These are phyloP conservation scores for Bucco capensis DNA, from an alignment of 2,113 vertebrate genomes.

Conservation along the genomic window DNA sequence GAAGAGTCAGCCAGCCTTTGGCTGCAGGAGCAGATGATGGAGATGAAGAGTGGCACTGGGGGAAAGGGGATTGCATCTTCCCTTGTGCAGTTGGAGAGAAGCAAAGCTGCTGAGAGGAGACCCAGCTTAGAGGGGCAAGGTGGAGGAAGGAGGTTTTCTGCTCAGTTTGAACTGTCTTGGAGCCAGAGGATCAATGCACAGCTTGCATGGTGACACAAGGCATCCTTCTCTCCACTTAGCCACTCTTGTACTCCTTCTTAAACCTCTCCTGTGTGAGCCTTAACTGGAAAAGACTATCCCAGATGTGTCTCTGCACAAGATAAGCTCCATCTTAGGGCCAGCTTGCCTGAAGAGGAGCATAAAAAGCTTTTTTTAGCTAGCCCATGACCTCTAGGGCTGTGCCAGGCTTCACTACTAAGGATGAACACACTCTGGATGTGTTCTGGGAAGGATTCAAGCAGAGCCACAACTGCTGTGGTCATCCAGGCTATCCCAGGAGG, in stretches of 20 bases:
- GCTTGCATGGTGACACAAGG: not conserved
- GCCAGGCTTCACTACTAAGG: too few species aligned
- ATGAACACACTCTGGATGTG: not conserved
- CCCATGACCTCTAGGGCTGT: not conserved
- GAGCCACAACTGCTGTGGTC: fast-evolving
- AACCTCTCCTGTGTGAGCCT: not conserved
- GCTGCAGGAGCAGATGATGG: not conserved
- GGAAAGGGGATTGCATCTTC: not conserved
- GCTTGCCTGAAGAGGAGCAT: fast-evolving
- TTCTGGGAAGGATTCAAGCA: not conserved
- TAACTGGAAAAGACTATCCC: not conserved
- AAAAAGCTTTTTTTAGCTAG: not conserved
- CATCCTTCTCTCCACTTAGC: not conserved
- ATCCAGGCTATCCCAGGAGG: not conserved
- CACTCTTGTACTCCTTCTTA: not conserved
- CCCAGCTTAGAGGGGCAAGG: not conserved
- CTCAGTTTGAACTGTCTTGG: not conserved
- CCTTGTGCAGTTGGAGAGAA: fast-evolving
- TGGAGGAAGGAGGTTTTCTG: not conserved
- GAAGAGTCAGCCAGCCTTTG: not conserved
- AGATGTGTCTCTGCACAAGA: not conserved
- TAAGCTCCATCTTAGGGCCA: not conserved
- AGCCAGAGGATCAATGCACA: not conserved
- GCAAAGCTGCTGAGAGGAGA: not conserved
- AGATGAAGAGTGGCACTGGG: not conserved